These are phyloP conservation scores for Brachypteracias leptosomus DNA, from an alignment of 2,113 vertebrate genomes.

Conservation along the genomic window DNA sequence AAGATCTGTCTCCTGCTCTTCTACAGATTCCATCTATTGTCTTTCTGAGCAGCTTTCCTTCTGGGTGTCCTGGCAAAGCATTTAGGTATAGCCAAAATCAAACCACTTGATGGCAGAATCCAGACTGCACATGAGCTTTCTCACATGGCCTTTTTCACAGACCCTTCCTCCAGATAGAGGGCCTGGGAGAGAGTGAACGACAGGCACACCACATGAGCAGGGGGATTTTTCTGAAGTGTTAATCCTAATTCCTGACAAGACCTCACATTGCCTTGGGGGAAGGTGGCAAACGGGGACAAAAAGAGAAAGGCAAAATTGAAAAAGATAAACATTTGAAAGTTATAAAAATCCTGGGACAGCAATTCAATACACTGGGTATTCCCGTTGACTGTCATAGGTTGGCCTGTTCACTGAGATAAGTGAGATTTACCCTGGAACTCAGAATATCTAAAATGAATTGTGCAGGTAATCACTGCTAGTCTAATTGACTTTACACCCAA, in stretches of 20 bases:
- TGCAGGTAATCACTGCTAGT: fast-evolving
- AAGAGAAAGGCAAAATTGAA: not conserved
- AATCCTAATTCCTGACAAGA: not conserved
- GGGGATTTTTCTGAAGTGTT: too few species aligned
- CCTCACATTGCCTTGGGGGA: not conserved
- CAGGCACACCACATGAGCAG: not conserved
- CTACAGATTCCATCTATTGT: too few species aligned
- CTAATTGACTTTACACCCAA: fast-evolving
- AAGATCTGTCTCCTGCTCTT: too few species aligned
- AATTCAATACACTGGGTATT: not conserved
- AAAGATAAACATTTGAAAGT: not conserved
- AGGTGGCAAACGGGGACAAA: not conserved
- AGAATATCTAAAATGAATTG: fast-evolving
- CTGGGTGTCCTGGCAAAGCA: too few species aligned
- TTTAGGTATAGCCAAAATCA: too few species aligned
- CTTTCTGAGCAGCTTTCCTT: too few species aligned
- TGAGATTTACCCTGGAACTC: not conserved
- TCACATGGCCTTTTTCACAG: too few species aligned
- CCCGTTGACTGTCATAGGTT: not conserved
- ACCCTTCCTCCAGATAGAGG: not conserved
- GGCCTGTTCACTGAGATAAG: not conserved
- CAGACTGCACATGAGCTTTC: too few species aligned
- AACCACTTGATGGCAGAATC: too few species aligned
- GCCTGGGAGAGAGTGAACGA: too few species aligned
- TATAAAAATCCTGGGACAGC: not conserved